Percentiles rank a stretch among this genome's conserved stretches.
Evolutionary conservation across 2,888 invertebrate genomes (phyloP).

Genomic region (Lasioglossum pauxillum): DNA sequence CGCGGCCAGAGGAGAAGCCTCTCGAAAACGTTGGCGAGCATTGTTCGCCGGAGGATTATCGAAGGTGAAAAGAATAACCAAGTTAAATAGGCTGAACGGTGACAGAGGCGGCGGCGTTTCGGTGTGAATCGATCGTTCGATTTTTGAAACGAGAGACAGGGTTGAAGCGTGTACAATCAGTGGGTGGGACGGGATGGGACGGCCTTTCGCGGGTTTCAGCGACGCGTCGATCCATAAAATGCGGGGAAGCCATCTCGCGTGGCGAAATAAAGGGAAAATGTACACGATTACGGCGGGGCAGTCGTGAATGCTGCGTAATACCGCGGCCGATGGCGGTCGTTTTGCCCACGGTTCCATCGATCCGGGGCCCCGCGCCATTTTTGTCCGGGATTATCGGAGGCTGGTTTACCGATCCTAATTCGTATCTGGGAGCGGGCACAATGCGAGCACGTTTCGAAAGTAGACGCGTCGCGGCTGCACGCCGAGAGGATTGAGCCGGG

Average conservation of each 20-base stretch:
- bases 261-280: slow-evolving; percentile 3
- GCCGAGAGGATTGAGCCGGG: slow-evolving; percentile 20
- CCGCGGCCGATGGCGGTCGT: slow-evolving; percentile 11
- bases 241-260: neutral
- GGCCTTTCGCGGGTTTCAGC: neutral
- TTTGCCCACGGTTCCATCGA: slow-evolving; percentile 41
- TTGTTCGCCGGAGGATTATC: slow-evolving; percentile 2
- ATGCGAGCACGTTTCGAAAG: slow-evolving; percentile 51
- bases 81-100: neutral
- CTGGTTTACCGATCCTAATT: slow-evolving; percentile 67
- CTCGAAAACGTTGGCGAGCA: neutral
- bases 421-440: slow-evolving; percentile 56
- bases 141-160: neutral
- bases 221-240: neutral
- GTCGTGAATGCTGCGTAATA: slow-evolving; percentile 38
- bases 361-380: slow-evolving; percentile 43
- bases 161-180: neutral
- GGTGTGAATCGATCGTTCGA: neutral
- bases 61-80: neutral
- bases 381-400: slow-evolving; percentile 57
- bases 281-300: slow-evolving; percentile 17
- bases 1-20: neutral
- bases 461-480: slow-evolving; percentile 29
- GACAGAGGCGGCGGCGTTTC: neutral
- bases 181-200: neutral